Conservation (phyloP, 2,888 invertebrate genomes). For the Nomada fabriciana region DNA sequence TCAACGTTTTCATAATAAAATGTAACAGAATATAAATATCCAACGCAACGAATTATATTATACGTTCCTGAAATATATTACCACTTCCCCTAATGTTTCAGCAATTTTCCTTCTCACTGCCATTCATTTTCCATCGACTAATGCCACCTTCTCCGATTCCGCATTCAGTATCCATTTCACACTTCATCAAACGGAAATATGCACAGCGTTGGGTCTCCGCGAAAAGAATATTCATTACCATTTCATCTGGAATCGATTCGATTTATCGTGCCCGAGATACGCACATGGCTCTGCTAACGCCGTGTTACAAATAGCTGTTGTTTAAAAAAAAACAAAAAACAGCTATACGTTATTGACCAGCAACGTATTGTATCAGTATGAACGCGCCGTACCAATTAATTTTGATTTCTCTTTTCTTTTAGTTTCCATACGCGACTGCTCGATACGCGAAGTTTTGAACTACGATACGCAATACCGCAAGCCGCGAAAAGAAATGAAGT, state of each 20-base stretch:
- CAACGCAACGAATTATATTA: neutral
- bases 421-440: too few species aligned
- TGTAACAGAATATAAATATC: conserved; percentile 1
- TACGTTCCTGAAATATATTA: neutral
- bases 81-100: too few species aligned
- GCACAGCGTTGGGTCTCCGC: conserved; percentile 11
- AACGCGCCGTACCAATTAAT: too few species aligned
- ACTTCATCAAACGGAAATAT: conserved; percentile 9
- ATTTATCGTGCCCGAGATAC: neutral
- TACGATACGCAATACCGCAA: too few species aligned
- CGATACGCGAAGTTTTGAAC: too few species aligned
- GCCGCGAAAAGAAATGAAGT: too few species aligned
- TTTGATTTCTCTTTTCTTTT: too few species aligned
- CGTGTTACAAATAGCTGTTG: too few species aligned
- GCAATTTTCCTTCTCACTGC: neutral
- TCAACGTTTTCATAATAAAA: neutral
- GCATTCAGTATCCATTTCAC: neutral
- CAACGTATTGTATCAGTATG: too few species aligned
- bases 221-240: conserved; percentile 31
- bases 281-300: too few species aligned
- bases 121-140: neutral
- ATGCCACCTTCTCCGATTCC: neutral
- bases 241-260: conserved; percentile 33
- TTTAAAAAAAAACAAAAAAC: too few species aligned
- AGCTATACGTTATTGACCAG: too few species aligned